Percentiles rank a stretch among this genome's conserved stretches.
These are phyloP conservation scores for Hylyphantes graminicola DNA, from an alignment of 1,140 invertebrate species.

Conservation along the genomic window DNA sequence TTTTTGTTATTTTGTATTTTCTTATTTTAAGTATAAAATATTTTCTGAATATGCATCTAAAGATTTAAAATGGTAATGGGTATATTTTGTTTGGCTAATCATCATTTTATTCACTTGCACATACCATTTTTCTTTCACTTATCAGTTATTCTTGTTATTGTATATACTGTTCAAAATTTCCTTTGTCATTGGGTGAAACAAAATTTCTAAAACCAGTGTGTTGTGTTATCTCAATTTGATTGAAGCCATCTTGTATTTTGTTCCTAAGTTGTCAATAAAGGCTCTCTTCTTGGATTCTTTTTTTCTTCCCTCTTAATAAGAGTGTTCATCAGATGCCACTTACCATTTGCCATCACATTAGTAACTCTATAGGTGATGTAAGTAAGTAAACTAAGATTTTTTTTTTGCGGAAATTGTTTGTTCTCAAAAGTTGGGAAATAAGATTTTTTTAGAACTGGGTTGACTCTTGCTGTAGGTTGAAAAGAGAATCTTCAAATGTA, in stretches of 20 bases:
- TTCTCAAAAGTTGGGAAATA: too few species aligned
- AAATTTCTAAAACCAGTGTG: constrained; percentile 11
- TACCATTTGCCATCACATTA: too few species aligned
- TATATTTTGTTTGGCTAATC: constrained; percentile 10
- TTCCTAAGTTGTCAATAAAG: constrained; percentile 56
- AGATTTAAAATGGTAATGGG: too few species aligned
- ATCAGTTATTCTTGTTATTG: constrained; percentile 51
- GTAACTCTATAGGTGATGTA: too few species aligned
- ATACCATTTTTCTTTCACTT: constrained; percentile 58
- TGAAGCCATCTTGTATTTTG: constrained; percentile 54
- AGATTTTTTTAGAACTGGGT: too few species aligned
- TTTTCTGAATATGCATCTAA: background rate
- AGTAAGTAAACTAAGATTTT: too few species aligned
- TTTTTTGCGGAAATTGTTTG: too few species aligned
- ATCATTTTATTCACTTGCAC: constrained; percentile 52
- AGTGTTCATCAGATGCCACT: background rate
- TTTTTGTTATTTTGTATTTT: background rate
- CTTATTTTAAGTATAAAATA: background rate
- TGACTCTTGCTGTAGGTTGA: too few species aligned
- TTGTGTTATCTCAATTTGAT: constrained; percentile 46
- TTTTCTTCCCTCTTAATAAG: background rate
- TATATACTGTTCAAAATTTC: constrained; percentile 52
- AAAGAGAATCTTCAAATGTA: too few species aligned
- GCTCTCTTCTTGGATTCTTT: constrained; percentile 39
- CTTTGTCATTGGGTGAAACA: constrained; percentile 14